Conservation (phyloP, 1,140 invertebrate genomes). For the Triops cancriformis region DNA sequence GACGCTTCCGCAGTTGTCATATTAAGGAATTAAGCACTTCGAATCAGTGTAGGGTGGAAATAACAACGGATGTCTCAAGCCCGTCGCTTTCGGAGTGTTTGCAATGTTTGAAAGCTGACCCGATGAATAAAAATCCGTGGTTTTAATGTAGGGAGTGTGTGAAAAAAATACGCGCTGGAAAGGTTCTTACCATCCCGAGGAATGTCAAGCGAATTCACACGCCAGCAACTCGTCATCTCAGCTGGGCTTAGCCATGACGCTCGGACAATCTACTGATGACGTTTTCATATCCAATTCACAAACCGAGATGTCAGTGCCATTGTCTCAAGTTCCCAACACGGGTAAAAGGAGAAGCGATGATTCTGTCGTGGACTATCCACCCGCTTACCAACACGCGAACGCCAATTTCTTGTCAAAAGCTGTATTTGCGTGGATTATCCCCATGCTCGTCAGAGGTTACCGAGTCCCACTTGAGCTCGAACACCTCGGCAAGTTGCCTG, state of each 20-base stretch:
- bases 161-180: background rate
- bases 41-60: background rate
- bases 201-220: constrained; percentile 1
- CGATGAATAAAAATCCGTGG: background rate
- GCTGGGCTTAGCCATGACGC: background rate
- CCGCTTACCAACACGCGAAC: constrained; percentile 45
- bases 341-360: background rate
- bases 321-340: background rate
- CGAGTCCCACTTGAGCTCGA: constrained; percentile 53
- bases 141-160: background rate
- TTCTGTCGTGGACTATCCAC: background rate
- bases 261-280: background rate
- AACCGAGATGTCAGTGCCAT: background rate
- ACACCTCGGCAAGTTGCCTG: constrained; percentile 59
- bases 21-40: background rate
- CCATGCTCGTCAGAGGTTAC: constrained; percentile 56
- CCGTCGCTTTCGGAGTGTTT: background rate
- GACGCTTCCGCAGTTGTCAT: background rate
- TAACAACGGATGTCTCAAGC: background rate
- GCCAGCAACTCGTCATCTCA: background rate
- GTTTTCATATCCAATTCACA: background rate
- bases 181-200: background rate
- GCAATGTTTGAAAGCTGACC: background rate
- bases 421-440: constrained; percentile 67
- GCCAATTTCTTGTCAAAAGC: constrained; percentile 59